Evolutionary conservation across 2,888 invertebrate species (phyloP), one percentile per base, ranked within the genome.

Genomic region (Nematopogon swammerdamellus): DNA sequence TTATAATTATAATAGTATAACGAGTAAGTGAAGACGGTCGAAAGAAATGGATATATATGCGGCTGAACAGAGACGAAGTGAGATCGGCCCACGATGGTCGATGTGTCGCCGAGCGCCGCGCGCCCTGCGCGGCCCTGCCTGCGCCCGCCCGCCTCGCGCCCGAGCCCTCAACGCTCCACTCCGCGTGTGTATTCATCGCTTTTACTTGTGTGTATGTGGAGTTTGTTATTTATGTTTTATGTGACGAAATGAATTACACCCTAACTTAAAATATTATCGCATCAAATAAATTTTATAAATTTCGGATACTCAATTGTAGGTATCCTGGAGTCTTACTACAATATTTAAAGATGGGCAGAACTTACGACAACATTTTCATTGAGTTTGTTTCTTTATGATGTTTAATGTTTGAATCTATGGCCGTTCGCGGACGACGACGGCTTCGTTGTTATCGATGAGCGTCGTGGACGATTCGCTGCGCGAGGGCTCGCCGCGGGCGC

Each of bases 301-400:
- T n/a, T 75, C 70, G 77, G 77, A 69, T 75, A 79, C 76, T 75
- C 73, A 73, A 77, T 74, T 76, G 74, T n/a, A n/a, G n/a, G n/a
- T 72, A 77, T 72, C 72, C 70, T 72, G 67, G 77, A 80, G 80
- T 72, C 77, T 71, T 80, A 81, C 75, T 79, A 79, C 79, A 77
- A 77, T 44, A 44, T 44, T 19, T 44, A 36, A 36, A 44, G n/a
- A 44, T 44, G 19, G 16, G 19, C 18, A 44, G n/a, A 44, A 19
- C 16, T 19, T 44, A 44, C 44, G 16, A 57, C 55, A 56, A 56
- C 50, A 56, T 53, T 56, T 54, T 53, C 62, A 79, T 80, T 80
- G 80, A 79, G 76, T 80, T 80, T 70, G 70, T 71, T 77, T 70
- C 66, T 74, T 74, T 72, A 65, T 70, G 72, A 74, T 74, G 72